Evolutionary conservation across 2,888 invertebrate species (phyloP).

Genomic region (Cacoxenus indagator): DNA sequence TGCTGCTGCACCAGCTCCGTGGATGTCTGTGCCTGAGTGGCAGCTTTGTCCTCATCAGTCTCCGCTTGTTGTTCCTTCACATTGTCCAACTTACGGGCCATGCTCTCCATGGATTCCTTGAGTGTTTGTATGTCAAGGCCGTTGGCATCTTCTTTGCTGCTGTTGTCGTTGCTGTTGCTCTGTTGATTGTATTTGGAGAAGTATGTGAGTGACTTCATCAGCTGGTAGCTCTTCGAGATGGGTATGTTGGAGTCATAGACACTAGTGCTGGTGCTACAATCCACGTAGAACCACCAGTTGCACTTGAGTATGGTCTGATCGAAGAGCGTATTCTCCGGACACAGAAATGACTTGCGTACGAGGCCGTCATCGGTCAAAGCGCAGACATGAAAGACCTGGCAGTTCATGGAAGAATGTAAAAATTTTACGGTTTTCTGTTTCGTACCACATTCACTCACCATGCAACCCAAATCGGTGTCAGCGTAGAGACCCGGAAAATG

Average conservation of each 20-base stretch:
- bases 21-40: background rate
- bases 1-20: background rate
- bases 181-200: constrained; percentile 84
- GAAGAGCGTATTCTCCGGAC: constrained; percentile 91
- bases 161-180: constrained; percentile 47
- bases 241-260: constrained; percentile 92
- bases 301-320: constrained; percentile 92
- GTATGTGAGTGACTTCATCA: constrained; percentile 91
- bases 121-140: constrained; percentile 58
- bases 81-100: constrained; percentile 46
- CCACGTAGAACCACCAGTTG: constrained; percentile 96
- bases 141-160: constrained; percentile 47
- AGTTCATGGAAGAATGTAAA: too few species aligned
- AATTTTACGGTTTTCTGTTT: constrained; percentile 41
- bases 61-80: constrained; percentile 35
- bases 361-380: constrained; percentile 89
- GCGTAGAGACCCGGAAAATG: constrained; percentile 92
- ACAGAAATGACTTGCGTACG: constrained; percentile 91
- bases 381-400: constrained; percentile 92
- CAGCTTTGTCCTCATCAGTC: background rate
- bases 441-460: constrained; percentile 78
- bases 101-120: constrained; percentile 61
- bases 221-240: constrained; percentile 90
- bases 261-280: constrained; percentile 84
- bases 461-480: constrained; percentile 89